Percentiles rank a stretch among this genome's conserved stretches.
Evolutionary conservation across 2,113 vertebrate species (phyloP).

Genomic region (Seriola rivoliana): DNA sequence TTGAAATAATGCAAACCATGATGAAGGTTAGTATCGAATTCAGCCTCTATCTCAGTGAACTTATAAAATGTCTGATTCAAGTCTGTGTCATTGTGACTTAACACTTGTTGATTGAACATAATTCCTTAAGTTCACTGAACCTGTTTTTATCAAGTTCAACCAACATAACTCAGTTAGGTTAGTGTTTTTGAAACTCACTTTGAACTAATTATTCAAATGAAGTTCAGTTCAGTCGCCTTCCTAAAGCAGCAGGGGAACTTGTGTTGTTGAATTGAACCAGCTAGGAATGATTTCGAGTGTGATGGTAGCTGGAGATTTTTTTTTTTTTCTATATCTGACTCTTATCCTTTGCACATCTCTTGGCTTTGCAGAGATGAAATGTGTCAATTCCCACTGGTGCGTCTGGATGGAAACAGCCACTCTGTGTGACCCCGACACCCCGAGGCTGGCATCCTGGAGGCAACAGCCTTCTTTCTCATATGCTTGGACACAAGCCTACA

Average conservation of each 20-base stretch:
- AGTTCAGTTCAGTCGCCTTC: background rate
- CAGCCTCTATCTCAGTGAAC: too few relatives aligned
- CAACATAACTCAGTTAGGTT: background rate
- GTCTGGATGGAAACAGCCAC: constrained; percentile 66
- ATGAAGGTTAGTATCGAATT: too few relatives aligned
- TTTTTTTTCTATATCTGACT: background rate
- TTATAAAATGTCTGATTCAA: too few relatives aligned
- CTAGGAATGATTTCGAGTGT: too few relatives aligned
- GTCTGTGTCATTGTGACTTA: too few relatives aligned
- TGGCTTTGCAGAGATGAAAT: constrained; percentile 46
- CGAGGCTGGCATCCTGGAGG: constrained; percentile 82
- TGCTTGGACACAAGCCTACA: constrained; percentile 86
- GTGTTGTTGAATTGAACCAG: too few relatives aligned
- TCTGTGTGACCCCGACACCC: constrained; percentile 68
- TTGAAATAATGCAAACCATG: background rate
- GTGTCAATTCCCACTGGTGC: constrained; percentile 60
- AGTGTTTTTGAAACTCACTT: background rate
- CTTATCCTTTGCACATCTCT: constrained; percentile 10
- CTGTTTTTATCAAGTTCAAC: background rate
- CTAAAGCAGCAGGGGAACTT: background rate
- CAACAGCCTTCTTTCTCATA: constrained; percentile 87
- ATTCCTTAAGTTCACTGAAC: too few relatives aligned
- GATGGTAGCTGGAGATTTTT: background rate
- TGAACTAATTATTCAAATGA: background rate
- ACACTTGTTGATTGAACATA: background rate